Evolutionary conservation across 2,888 invertebrate species (phyloP).

Genomic region (Schizaphis graminum): DNA sequence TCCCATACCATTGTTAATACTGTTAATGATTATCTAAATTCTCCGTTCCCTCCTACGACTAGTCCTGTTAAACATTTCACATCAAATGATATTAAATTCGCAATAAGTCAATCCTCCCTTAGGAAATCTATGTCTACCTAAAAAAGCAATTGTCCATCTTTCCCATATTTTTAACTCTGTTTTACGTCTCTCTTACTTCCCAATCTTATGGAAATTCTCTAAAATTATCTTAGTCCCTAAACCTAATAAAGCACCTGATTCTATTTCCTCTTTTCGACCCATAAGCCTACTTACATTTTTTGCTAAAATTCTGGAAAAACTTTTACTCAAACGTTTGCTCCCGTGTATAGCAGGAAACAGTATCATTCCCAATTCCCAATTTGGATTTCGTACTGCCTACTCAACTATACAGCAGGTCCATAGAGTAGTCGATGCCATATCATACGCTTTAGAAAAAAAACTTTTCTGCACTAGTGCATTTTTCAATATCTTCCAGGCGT

Average conservation of each 20-base stretch:
- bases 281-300: not conserved
- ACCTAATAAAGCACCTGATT: slow-evolving; percentile 11
- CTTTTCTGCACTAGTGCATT: not conserved
- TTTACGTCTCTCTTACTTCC: not conserved
- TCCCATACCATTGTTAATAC: not conserved
- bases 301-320: not conserved
- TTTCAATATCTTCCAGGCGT: no score
- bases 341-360: not conserved
- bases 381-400: not conserved
- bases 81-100: no score
- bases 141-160: not conserved
- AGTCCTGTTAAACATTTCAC: no score
- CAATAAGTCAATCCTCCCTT: no score
- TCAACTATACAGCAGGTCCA: not conserved
- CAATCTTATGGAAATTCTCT: not conserved
- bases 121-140: not conserved
- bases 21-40: not conserved
- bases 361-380: not conserved
- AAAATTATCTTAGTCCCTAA: not conserved
- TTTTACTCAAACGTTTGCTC: not conserved
- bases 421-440: not conserved
- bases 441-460: slow-evolving; percentile 6
- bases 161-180: not conserved
- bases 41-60: rapidly evolving
- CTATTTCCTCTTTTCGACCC: not conserved